These are phyloP conservation scores for Antrozous pallidus DNA, from an alignment of 2,797 vertebrate species.

Conservation along the genomic window DNA sequence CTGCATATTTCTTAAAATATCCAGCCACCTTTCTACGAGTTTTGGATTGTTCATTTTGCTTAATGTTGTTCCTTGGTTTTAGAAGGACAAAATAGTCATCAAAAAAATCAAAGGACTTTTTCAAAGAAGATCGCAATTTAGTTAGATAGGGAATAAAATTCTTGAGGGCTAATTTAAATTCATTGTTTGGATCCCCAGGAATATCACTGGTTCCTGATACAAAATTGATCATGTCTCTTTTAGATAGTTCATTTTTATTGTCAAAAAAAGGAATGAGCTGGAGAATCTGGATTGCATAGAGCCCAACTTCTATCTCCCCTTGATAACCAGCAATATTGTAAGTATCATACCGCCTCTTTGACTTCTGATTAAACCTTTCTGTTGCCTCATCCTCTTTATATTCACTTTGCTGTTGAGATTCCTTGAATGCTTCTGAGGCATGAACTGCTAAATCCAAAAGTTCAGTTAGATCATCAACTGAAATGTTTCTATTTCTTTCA, in stretches of 20 bases:
- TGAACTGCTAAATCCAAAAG: constrained; percentile 80
- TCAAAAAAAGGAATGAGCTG: constrained; percentile 80
- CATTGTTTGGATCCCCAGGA: constrained; percentile 42
- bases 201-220: constrained; percentile 73
- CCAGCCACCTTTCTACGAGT: constrained; percentile 68
- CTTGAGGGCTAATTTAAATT: constrained; percentile 57
- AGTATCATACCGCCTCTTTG: constrained; percentile 73
- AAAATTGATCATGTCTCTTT: constrained; percentile 78
- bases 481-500: constrained; percentile 66
- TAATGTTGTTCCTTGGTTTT: constrained; percentile 79
- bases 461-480: constrained; percentile 66
- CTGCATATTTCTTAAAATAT: constrained; percentile 77
- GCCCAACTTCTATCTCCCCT: constrained; percentile 83
- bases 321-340: constrained; percentile 84
- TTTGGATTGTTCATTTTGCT: constrained; percentile 79
- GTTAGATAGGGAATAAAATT: constrained; percentile 68
- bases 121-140: constrained; percentile 71
- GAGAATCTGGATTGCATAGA: constrained; percentile 82
- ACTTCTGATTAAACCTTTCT: constrained; percentile 64
- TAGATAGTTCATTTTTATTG: constrained; percentile 73
- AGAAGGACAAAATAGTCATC: constrained; percentile 83
- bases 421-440: constrained; percentile 82
- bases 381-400: constrained; percentile 69
- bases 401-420: constrained; percentile 83
- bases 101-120: constrained; percentile 83